These are phyloP conservation scores for Bovichtus diacanthus DNA, from an alignment of 2,797 vertebrate species.

Conservation along the genomic window DNA sequence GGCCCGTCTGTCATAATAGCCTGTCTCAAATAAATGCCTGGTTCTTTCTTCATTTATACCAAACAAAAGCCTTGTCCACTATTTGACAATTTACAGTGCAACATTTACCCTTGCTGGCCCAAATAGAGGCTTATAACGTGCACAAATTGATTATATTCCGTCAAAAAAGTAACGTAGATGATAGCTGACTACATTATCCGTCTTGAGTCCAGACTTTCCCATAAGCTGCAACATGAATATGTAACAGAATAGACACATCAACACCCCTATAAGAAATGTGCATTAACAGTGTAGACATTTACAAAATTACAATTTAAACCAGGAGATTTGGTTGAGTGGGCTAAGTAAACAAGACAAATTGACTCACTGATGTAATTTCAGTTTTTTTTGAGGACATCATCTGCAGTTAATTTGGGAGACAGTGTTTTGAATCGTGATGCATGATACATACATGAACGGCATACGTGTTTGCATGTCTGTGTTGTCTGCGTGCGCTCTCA, in stretches of 20 bases:
- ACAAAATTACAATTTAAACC: background rate
- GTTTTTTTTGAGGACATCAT: background rate
- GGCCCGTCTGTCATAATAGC: background rate
- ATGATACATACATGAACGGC: background rate
- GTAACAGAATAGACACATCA: background rate
- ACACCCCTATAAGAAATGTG: background rate
- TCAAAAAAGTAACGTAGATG: background rate
- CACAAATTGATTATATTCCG: background rate
- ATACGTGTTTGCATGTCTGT: constrained; percentile 5
- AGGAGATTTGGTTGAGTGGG: background rate
- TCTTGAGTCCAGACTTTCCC: background rate
- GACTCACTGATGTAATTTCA: background rate
- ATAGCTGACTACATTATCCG: background rate
- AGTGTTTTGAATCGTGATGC: background rate
- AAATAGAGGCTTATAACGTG: background rate
- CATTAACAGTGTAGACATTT: rapidly evolving
- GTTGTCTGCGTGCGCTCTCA: background rate
- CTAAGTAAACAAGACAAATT: background rate
- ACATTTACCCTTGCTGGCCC: background rate
- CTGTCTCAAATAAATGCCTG: background rate
- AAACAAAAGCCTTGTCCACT: background rate
- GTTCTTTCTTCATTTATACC: background rate
- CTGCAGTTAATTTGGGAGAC: background rate
- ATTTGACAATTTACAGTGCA: background rate
- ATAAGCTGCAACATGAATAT: background rate